Base-by-base conservation (phyloP, 2,797 vertebrate genomes). In the Platyrinchus mystaceus region DNA sequence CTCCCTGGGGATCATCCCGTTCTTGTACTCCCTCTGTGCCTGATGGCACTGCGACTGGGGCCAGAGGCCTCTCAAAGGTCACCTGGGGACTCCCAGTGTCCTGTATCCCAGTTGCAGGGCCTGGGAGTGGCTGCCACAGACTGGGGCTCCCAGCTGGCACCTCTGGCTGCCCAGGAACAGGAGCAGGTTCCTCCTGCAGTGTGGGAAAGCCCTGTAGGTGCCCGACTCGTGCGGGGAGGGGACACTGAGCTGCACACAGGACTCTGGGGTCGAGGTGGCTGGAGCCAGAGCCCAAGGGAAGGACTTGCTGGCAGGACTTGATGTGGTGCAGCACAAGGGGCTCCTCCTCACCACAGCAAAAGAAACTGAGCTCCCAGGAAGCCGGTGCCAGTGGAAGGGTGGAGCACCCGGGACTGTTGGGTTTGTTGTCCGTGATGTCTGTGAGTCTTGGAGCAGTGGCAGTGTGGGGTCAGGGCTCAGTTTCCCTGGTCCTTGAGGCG, bases 391-490 rank as follows among this genome's bases (percentile, higher is more conserved):
- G 55, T 0, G n/a, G 37, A 5, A 53, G 56, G 60, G 47, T 4
- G 8, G 64, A 59, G 50, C 49, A 5, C 23, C 32, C 34, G 10
- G 66, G 23, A 10, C 12, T 2, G 20, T 14, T 24, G 37, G 30
- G 23, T 36, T 55, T 76, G 36, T 17, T 50, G 14, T 24, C 11
- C 10, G 16, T 66, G 52, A 39, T 73, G n/a, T 44, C 28, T 5
- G 50, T 7, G 36, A 23, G 14, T 15, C 30, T n/a, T 49, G 66
- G 37, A 59, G 49, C 27, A 47, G 37, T 6, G 3, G 7, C 43
- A 13, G 14, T 0, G 1, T 24, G 36, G 55, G 2, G 7, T 8
- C 59, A 30, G 30, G 37, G 63, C 83, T 80, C 15, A 0, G 6
- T 6, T 60, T 69, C 52, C 4, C 27, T 2, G 22, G 21, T 17